Conservation (phyloP, 2,888 invertebrate species). For the Thereva unica region DNA sequence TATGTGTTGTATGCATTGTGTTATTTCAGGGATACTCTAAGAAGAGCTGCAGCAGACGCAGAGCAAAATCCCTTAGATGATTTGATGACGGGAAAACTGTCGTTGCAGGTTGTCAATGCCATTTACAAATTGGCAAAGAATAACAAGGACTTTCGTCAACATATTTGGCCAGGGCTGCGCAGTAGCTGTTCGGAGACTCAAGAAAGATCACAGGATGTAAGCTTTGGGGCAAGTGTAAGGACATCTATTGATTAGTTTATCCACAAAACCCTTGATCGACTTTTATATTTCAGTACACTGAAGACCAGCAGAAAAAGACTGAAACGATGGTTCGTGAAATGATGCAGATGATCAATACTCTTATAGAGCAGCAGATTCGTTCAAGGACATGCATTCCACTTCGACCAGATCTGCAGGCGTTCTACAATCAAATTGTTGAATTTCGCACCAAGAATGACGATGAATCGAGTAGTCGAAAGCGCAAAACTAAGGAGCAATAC, state of each 20-base stretch:
- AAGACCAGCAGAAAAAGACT: conserved; percentile 45
- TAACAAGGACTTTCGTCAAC: conserved; percentile 47
- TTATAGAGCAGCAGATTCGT: conserved; percentile 53
- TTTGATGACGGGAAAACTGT: conserved; percentile 49
- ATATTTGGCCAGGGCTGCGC: conserved; percentile 47
- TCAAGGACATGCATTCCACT: conserved; percentile 51
- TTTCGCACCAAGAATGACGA: conserved; percentile 33
- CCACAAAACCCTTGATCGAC: background rate
- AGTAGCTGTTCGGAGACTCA: no score
- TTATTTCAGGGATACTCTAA: no score
- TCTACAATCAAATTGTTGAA: conserved; percentile 51
- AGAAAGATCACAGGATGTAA: no score
- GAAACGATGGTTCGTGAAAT: conserved; percentile 51
- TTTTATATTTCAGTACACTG: conserved; percentile 40
- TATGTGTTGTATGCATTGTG: no score
- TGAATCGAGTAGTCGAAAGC: background rate
- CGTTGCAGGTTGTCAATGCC: conserved; percentile 49
- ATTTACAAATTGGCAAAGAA: conserved; percentile 48
- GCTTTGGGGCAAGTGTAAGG: no score
- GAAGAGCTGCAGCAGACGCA: background rate
- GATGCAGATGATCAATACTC: conserved; percentile 50
- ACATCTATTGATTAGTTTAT: no score
- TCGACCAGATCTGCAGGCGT: conserved; percentile 49
- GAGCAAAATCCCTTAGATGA: conserved; percentile 43
- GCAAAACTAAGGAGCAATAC: background rate